phyloP scores from a whole-genome alignment of 2,113 vertebrate species.

The Albula glossodonta region DNA sequence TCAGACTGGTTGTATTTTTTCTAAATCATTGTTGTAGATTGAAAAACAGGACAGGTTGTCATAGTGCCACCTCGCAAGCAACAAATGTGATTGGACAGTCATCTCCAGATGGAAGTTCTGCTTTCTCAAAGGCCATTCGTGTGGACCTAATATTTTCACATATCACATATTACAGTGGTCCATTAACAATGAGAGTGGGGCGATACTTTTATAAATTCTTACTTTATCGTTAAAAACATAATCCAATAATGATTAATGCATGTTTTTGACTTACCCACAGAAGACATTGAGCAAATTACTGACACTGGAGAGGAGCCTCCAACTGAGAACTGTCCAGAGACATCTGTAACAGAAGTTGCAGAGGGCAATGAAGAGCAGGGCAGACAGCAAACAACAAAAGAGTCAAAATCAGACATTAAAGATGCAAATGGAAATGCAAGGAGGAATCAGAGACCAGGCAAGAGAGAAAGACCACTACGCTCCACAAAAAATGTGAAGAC shows the following conservation, averaged over 20 bases:
- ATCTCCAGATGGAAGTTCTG: too few species aligned
- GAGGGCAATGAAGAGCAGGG: constrained; percentile 34
- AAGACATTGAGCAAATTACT: neutral
- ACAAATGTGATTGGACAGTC: too few species aligned
- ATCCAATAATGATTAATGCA: neutral
- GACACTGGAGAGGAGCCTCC: neutral
- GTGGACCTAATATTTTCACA: too few species aligned
- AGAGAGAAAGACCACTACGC: neutral
- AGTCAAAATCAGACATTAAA: constrained; percentile 20
- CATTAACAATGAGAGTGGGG: too few species aligned
- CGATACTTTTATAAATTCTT: too few species aligned
- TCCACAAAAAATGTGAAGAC: constrained; percentile 10
- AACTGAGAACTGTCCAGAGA: constrained; percentile 33
- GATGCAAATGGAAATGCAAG: neutral
- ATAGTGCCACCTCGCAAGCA: too few species aligned
- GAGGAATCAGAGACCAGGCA: neutral
- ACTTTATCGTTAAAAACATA: too few species aligned
- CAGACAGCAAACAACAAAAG: constrained; percentile 41
- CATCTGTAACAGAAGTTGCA: constrained; percentile 23
- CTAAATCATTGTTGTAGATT: too few species aligned
- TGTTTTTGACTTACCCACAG: constrained; percentile 21
- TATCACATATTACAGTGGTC: too few species aligned
- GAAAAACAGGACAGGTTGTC: too few species aligned
- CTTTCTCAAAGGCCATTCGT: too few species aligned
- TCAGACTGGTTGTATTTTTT: too few species aligned